Base-by-base conservation (phyloP, 2,888 invertebrate genomes). In the Lottia gigantea region DNA sequence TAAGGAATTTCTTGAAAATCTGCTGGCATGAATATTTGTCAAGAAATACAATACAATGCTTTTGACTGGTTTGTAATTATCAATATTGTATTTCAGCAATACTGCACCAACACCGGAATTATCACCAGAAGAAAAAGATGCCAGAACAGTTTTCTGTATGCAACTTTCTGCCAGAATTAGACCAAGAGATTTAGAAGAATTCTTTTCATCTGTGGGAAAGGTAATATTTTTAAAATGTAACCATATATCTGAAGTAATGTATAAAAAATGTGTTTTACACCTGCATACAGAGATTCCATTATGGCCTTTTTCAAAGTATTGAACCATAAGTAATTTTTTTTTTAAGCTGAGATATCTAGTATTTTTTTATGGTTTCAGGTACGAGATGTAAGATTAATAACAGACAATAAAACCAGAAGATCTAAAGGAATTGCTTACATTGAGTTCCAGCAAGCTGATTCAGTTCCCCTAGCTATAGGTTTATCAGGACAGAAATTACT, bases 371-470 rank as follows among this genome's bases (percentile, higher is more conserved):
- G 73, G 23, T 79, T 79, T 8, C 79, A 91, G 91, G 92, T 92
- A 15, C 92, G 97, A 81, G 99, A 99, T 91, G 99, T 99, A 25
- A 92, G 98, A 84, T 93, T 99, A 81, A 99, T 99, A 72, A 97
- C 97, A 71, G 99, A 99, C 90, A 98, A 98, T 90, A 98, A 98
- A 90, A 99, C 99, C 0, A 93, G 98, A 85, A 91, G 98, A 79
- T 98, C 98, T 85, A 99, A 99, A 90, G 99, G 99, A 64, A 98
- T 99, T 83, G 96, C 98, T n/a, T 99, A 99, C 87, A 96, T 99
- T 73, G 99, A 99, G 90, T 99, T 99, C 88, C 94, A 95, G 89
- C 98, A 98, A 90, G 95, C 97, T 0, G 98, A 98, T 90, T 96
- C 97, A 76, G 98, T 99, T 12, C 94, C 97, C 72, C 90, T 98